Evolutionary conservation across 2,888 invertebrate species (phyloP), one percentile per base, ranked within the genome.

Genomic region (Catocala fraxini): DNA sequence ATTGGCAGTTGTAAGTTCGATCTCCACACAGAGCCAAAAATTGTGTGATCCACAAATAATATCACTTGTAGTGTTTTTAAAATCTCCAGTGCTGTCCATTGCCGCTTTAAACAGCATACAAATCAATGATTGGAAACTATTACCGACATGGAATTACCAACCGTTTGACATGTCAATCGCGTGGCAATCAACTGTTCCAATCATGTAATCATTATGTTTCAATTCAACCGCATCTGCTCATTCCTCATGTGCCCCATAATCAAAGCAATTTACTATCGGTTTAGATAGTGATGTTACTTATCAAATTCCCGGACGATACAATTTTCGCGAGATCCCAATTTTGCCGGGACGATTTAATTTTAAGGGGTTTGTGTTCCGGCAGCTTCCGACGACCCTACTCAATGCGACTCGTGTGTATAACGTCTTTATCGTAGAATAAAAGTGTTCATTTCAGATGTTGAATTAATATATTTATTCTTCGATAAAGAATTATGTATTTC

Each of bases 301-400:
- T 41, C 39, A 46, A 25, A 46, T 55, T 46, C n/a, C n/a, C 63
- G 63, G 51, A 25, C 60, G 56, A 52, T 51, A 69, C 49, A 51
- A 63, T 63, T 60, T 58, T 39, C 41, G n/a, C 51, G 51, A 49
- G 51, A 71, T 66, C 47, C 51, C 63, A 33, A 45, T 58, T 71
- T 71, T 66, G 56, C 53, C 47, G 47, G 52, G 51, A 65, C 57
- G 62, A 58, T 70, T 72, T 75, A 75, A 70, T 75, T 74, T 74
- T 63, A 63, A 70, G 43, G 59, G 57, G 56, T 47, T 63, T 51
- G 25, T 58, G n/a, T 57, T 43, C 56, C 60, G 15, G 46, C 55
- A 57, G 58, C 49, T 53, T 43, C 45, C 58, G 56, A 56, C 61
- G 52, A 75, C 75, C 76, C 75, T 73, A 62, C 56, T 71, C 73